Conservation (phyloP, 2,113 vertebrate species). For the Canis aureus region DNA sequence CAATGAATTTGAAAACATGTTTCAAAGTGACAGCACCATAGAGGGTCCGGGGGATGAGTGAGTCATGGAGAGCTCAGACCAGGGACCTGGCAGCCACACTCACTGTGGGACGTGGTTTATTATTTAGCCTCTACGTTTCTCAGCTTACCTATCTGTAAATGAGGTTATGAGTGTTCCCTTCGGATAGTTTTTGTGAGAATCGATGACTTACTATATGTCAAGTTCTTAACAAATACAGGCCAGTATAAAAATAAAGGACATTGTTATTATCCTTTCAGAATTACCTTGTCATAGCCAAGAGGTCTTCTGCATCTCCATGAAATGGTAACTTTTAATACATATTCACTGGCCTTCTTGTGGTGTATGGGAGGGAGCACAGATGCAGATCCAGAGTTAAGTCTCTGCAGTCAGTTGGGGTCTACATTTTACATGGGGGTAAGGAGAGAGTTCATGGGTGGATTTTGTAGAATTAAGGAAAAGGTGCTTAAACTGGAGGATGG, state of each 20-base stretch:
- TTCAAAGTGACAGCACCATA: not conserved
- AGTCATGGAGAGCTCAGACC: not conserved
- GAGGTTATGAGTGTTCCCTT: not conserved
- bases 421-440: not conserved
- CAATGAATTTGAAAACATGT: not conserved
- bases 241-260: not conserved
- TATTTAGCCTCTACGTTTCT: not conserved
- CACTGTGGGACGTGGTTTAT: not conserved
- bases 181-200: not conserved
- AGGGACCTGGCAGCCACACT: too few relatives aligned
- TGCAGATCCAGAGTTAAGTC: not conserved
- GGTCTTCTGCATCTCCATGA: not conserved
- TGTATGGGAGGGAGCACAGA: not conserved
- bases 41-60: not conserved
- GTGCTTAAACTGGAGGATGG: not conserved
- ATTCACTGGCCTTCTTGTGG: not conserved
- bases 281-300: not conserved
- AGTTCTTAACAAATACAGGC: conserved; percentile 5
- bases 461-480: not conserved
- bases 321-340: not conserved
- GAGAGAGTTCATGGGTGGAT: not conserved
- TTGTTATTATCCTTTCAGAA: not conserved
- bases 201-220: not conserved
- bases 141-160: not conserved
- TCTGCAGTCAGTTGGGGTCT: not conserved